A percentile compares a stretch with the other conserved stretches of the same genome.
Conservation (phyloP, 2,888 invertebrate species). For the Geotrupes spiniger region DNA sequence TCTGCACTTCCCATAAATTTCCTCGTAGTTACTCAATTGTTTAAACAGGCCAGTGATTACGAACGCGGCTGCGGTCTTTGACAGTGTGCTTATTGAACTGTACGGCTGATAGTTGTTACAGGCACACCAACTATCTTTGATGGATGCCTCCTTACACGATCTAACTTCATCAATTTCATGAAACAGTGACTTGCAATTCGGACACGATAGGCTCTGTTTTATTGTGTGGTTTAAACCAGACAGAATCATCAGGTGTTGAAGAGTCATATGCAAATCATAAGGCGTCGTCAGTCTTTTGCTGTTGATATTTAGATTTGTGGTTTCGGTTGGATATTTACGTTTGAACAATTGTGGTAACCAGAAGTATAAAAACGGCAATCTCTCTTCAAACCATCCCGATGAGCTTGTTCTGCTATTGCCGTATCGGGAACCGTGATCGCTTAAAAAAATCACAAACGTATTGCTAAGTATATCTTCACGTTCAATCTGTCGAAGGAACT, state of each 20-base stretch:
- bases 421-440: constrained; percentile 77
- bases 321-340: constrained; percentile 54
- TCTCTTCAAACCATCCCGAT: constrained; percentile 75
- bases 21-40: too few relatives aligned
- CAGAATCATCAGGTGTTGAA: constrained; percentile 60
- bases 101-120: constrained; percentile 54
- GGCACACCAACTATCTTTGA: constrained; percentile 74
- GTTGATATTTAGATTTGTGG: constrained; percentile 59
- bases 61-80: constrained; percentile 52
- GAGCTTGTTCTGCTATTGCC: constrained; percentile 65
- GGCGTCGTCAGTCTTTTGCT: constrained; percentile 69
- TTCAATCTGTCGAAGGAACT: constrained; percentile 56
- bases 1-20: too few relatives aligned
- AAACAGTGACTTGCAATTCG: constrained; percentile 65
- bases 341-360: constrained; percentile 64
- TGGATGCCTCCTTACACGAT: constrained; percentile 65
- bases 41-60: too few relatives aligned
- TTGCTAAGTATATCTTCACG: constrained; percentile 59
- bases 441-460: constrained; percentile 69
- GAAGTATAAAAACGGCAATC: constrained; percentile 70
- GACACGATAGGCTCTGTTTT: constrained; percentile 55
- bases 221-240: constrained; percentile 47
- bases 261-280: constrained; percentile 71
- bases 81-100: constrained; percentile 50
- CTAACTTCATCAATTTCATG: constrained; percentile 56